These are phyloP conservation scores for Helogale parvula DNA, from an alignment of 2,113 vertebrate genomes.

Conservation along the genomic window DNA sequence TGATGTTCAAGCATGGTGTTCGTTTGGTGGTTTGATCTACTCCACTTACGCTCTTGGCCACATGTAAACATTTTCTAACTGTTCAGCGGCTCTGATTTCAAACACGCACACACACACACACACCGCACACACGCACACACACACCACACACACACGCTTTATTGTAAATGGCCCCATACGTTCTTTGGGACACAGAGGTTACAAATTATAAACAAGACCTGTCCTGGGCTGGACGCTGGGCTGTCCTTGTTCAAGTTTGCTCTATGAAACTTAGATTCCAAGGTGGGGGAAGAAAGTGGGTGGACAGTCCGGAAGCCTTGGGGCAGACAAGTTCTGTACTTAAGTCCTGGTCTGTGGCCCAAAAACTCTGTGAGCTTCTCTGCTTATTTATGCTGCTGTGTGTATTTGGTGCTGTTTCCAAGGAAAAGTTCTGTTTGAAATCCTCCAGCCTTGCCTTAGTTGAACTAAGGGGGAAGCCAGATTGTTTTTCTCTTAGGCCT, in stretches of 20 bases:
- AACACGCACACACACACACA: neutral
- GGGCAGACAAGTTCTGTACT: neutral
- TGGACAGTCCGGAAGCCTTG: neutral
- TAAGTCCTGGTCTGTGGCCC: neutral
- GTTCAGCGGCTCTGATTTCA: slow-evolving; percentile 28
- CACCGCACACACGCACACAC: neutral
- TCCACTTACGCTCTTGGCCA: slow-evolving; percentile 1
- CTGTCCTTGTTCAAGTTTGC: neutral
- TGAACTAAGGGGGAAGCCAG: slow-evolving; percentile 42
- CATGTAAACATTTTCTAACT: slow-evolving; percentile 29
- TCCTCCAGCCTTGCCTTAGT: slow-evolving; percentile 37
- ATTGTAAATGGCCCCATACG: neutral
- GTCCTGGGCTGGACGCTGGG: neutral
- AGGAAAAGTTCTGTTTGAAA: slow-evolving; percentile 57
- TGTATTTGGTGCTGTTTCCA: slow-evolving; percentile 65
- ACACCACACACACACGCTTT: neutral
- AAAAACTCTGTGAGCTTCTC: neutral
- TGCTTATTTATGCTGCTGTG: slow-evolving; percentile 58
- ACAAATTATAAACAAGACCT: slow-evolving; percentile 47
- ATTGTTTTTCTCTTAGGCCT: slow-evolving; percentile 28
- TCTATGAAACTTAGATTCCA: neutral
- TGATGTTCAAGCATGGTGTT: neutral
- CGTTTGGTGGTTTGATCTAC: neutral
- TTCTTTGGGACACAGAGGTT: slow-evolving; percentile 26
- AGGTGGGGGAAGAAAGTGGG: neutral